Percentiles rank a stretch among this genome's conserved stretches.
phyloP scores from a whole-genome alignment of 2,113 vertebrate species.

The Channa maculata region DNA sequence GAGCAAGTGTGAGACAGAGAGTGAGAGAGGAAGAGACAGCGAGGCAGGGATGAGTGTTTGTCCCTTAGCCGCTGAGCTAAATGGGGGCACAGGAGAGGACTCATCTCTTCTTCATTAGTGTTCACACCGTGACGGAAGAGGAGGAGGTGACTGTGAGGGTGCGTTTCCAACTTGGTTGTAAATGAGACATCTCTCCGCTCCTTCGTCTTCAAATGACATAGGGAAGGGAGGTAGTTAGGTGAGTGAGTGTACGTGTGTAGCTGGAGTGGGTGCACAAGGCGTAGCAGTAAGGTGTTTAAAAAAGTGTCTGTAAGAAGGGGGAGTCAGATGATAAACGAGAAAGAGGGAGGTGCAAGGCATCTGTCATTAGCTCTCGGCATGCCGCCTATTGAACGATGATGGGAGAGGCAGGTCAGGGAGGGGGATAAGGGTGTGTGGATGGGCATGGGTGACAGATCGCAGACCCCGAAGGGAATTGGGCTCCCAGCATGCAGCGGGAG shows the following conservation, averaged over 20 bases:
- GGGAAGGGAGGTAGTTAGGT: conserved; percentile 4
- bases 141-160: conserved; percentile 49
- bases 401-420: conserved; percentile 49
- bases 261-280: conserved; percentile 5
- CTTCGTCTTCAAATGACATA: conserved; percentile 53
- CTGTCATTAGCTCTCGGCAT: conserved; percentile 67
- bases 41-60: conserved; percentile 54
- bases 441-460: conserved; percentile 71
- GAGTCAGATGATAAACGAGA: conserved; percentile 56
- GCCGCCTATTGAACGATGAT: conserved; percentile 57
- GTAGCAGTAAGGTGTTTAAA: conserved; percentile 35
- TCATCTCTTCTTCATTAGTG: conserved; percentile 84
- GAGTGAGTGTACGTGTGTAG: conserved; percentile 2
- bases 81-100: conserved; percentile 79
- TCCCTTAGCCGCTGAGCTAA: conserved; percentile 74
- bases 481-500: conserved; percentile 72
- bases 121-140: conserved; percentile 77
- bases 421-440: conserved; percentile 5
- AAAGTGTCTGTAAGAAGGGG: conserved; percentile 38
- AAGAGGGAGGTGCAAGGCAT: conserved; percentile 49
- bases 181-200: conserved; percentile 75
- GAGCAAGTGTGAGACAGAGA: conserved; percentile 35
- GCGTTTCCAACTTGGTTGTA: conserved; percentile 72
- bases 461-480: conserved; percentile 70
- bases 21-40: conserved; percentile 36